phyloP scores from a whole-genome alignment of 2,888 invertebrate species.

The Pyrrhopygopsis socrates region DNA sequence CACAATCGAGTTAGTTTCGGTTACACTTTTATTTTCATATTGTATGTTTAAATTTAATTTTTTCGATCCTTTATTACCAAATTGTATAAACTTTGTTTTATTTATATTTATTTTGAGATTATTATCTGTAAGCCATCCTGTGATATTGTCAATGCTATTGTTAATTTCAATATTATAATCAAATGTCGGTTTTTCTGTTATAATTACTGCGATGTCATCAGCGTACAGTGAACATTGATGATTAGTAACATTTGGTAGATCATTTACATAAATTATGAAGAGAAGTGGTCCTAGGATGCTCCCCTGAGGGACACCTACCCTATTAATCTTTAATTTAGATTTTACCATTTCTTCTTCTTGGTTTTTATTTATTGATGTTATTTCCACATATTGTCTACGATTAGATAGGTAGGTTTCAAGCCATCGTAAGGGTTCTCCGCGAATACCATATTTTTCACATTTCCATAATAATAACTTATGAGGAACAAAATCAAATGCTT shows the following conservation, averaged over 20 bases:
- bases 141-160: not conserved
- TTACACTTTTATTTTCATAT: not conserved
- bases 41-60: not conserved
- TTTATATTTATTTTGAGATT: not conserved
- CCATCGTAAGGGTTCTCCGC: not conserved
- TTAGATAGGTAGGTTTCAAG: conserved; percentile 1
- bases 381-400: too few relatives aligned
- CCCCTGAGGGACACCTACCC: conserved; percentile 11
- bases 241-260: conserved; percentile 3
- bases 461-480: not conserved
- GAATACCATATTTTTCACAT: not conserved
- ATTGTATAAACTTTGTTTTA: not conserved
- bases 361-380: too few relatives aligned
- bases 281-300: conserved; percentile 13
- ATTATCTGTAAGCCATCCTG: not conserved
- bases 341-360: not conserved
- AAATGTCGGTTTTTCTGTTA: not conserved
- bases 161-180: not conserved
- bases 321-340: conserved; percentile 6
- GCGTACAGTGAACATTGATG: not conserved
- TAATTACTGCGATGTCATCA: not conserved
- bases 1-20: not conserved
- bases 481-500: not conserved
- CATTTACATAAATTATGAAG: conserved; percentile 11
- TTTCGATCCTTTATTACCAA: not conserved